These are phyloP conservation scores for Sebastes kiyomatsui DNA, from an alignment of 2,797 vertebrate species.

Conservation along the genomic window DNA sequence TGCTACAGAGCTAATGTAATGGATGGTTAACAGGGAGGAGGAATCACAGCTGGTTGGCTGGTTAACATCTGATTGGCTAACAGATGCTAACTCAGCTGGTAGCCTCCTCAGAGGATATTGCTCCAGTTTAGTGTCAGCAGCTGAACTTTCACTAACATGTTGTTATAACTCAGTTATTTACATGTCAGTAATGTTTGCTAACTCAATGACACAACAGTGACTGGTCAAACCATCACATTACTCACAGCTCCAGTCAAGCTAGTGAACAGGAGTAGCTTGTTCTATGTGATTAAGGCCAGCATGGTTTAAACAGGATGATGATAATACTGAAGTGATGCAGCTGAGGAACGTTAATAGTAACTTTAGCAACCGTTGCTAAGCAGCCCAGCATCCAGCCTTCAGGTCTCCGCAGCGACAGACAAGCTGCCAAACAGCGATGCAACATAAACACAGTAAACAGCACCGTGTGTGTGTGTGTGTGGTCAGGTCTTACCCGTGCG, in stretches of 20 bases:
- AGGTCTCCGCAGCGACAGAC: constrained; percentile 63
- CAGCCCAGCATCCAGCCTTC: constrained; percentile 30
- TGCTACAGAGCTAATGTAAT: neutral
- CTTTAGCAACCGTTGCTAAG: constrained; percentile 30
- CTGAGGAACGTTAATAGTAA: constrained; percentile 27
- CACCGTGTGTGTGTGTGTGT: neutral
- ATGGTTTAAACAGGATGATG: neutral
- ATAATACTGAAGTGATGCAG: neutral
- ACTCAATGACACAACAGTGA: constrained; percentile 35
- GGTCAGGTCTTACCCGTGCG: constrained; percentile 88
- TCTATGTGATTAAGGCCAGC: neutral
- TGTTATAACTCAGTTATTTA: neutral
- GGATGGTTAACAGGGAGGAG: neutral
- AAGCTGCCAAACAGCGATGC: constrained; percentile 64
- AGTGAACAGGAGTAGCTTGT: neutral
- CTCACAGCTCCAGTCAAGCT: constrained; percentile 27
- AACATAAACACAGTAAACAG: constrained; percentile 34
- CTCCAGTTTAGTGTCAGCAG: neutral
- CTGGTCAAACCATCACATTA: constrained; percentile 30
- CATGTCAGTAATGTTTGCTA: constrained; percentile 6
- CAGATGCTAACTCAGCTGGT: neutral
- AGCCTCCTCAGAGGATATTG: neutral
- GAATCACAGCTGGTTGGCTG: constrained; percentile 24
- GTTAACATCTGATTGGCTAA: constrained; percentile 12
- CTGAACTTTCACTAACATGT: neutral